Evolutionary conservation across 2,888 invertebrate species (phyloP), one percentile per base, ranked within the genome.

Genomic region (Yponomeuta malinellus): DNA sequence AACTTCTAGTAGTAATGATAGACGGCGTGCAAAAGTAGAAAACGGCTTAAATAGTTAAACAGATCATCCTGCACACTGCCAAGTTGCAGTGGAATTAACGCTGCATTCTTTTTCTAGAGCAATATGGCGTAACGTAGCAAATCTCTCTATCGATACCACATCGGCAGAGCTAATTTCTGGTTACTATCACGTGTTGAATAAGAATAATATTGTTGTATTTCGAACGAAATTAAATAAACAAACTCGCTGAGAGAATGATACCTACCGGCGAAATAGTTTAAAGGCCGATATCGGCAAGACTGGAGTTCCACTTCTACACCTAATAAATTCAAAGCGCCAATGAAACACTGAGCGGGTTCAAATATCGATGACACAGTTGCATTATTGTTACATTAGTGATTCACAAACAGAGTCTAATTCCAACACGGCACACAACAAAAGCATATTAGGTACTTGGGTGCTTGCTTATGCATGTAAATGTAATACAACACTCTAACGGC

Each of bases 351-450:
- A 59, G 15, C 52, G 15, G 12, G 52, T 59, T 59, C 52, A 15
- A 59, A 59, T 59, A 59, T 59, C 52, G 52, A 59, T 59, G 52
- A 59, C 52, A 59, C 52, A 59, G 15, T 15, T 59, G 52, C 52
- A 59, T 59, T 59, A 59, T 52, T 52, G 52, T 52, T 52, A 12
- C 52, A 3, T 12, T 59, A 6, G 64, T 67, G 67, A 67, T 67
- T 67, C 67, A 67, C 67, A 37, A 67, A 43, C 64, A 31, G 15
- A 15, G 67, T 67, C 67, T 67, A n/a, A 67, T 67, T 43, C 33
- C 67, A n/a, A 33, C 67, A n/a, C n/a, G 65, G 10, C 33, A 65
- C 1, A 5, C 10, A 65, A 65, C 31, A 65, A 31, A 65, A 67
- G 67, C 67, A n/a, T n/a, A 15, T 9, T 6, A 10, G n/a, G 43